A percentile compares a stretch with the other conserved stretches of the same genome.
Evolutionary conservation across 2,113 vertebrate genomes (phyloP).

Genomic region (Saguinus imperator): DNA sequence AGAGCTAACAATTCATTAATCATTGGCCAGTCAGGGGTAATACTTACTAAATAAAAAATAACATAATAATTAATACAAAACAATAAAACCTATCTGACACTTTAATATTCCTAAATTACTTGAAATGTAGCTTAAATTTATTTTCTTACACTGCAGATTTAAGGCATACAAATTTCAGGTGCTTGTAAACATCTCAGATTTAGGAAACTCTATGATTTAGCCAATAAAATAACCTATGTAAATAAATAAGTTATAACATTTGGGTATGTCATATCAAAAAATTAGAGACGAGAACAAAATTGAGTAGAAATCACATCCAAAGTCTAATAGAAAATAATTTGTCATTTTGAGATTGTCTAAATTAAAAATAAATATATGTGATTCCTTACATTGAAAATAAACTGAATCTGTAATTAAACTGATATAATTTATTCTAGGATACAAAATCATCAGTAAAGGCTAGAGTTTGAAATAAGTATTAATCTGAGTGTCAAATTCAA

Average conservation of each 20-base stretch:
- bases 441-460: neutral
- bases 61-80: no score
- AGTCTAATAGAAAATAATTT: neutral
- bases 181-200: neutral
- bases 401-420: neutral
- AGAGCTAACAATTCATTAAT: neutral
- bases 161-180: neutral
- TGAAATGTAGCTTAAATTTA: neutral
- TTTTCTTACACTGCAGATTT: neutral
- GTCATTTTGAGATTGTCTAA: neutral
- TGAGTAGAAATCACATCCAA: neutral
- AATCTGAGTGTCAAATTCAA: neutral
- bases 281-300: neutral
- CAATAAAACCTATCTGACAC: no score
- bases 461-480: neutral
- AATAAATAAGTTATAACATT: neutral
- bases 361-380: neutral
- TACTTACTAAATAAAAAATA: no score
- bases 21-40: neutral
- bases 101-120: neutral
- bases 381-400: neutral
- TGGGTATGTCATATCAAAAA: neutral
- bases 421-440: neutral
- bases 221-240: neutral
- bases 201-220: neutral